Percentiles rank a stretch among this genome's conserved stretches.
These are phyloP conservation scores for Napeogenes inachia DNA, from an alignment of 2,888 invertebrate genomes.

Conservation along the genomic window DNA sequence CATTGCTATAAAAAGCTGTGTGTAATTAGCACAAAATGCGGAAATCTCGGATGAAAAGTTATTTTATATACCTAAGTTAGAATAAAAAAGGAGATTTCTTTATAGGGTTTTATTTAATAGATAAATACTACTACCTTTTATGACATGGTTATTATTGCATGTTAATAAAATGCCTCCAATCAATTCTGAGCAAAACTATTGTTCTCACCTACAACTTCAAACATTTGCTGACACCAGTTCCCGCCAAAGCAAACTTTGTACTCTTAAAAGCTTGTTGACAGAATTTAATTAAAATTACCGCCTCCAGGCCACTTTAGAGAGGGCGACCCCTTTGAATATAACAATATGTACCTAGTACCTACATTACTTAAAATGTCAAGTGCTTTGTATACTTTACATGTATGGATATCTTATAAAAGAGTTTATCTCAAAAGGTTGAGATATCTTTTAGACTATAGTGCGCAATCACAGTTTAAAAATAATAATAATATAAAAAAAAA, in stretches of 20 bases:
- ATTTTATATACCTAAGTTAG: too few relatives aligned
- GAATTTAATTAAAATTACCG: slow-evolving; percentile 35
- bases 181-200: slow-evolving; percentile 42
- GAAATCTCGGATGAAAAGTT: too few relatives aligned
- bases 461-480: too few relatives aligned
- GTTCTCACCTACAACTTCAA: slow-evolving; percentile 49
- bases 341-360: too few relatives aligned
- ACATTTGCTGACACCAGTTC: slow-evolving; percentile 55
- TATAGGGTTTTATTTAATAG: too few relatives aligned
- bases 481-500: too few relatives aligned
- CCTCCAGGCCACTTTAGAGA: slow-evolving; percentile 16
- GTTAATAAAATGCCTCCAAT: slow-evolving; percentile 37
- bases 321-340: neutral
- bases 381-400: neutral
- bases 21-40: too few relatives aligned
- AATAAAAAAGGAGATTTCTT: too few relatives aligned
- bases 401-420: neutral
- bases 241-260: slow-evolving; percentile 33
- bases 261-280: slow-evolving; percentile 33
- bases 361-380: too few relatives aligned
- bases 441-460: neutral
- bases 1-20: too few relatives aligned
- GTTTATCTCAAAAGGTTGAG: neutral
- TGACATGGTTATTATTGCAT: too few relatives aligned
- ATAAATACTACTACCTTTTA: too few relatives aligned